Conservation (phyloP, 2,797 vertebrate species). For the Semaprochilodus insignis region DNA sequence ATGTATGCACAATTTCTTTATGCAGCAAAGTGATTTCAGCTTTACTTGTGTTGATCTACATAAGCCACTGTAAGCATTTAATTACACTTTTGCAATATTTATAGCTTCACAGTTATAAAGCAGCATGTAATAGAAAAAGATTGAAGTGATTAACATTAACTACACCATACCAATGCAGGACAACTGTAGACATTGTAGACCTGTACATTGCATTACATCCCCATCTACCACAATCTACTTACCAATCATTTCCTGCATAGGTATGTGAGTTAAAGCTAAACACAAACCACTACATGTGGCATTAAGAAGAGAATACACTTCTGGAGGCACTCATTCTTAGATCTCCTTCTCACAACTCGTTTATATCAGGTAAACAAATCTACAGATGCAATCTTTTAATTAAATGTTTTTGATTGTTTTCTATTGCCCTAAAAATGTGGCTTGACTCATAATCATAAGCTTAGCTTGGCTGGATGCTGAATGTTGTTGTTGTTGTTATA, state of each 20-base stretch:
- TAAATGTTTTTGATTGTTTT: neutral
- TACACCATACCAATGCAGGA: slow-evolving; percentile 4
- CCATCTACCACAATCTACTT: slow-evolving; percentile 20
- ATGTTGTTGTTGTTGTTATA: neutral
- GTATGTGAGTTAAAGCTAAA: slow-evolving; percentile 24
- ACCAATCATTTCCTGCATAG: slow-evolving; percentile 2
- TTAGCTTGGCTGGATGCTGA: neutral
- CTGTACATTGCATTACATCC: slow-evolving; percentile 1
- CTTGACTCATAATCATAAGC: slow-evolving; percentile 1
- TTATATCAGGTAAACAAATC: slow-evolving; percentile 19
- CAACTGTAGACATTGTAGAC: neutral
- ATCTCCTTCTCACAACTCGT: slow-evolving; percentile 13
- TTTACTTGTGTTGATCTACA: slow-evolving; percentile 40
- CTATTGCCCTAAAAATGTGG: neutral
- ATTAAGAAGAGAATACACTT: neutral
- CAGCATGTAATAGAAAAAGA: slow-evolving; percentile 1
- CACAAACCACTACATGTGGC: slow-evolving; percentile 19
- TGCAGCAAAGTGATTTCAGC: slow-evolving; percentile 29
- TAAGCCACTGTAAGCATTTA: slow-evolving; percentile 32
- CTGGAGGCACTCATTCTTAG: slow-evolving; percentile 21
- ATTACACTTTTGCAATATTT: slow-evolving; percentile 19
- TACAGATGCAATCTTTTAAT: slow-evolving; percentile 1
- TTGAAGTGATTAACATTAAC: slow-evolving; percentile 9
- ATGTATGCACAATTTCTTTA: slow-evolving; percentile 14
- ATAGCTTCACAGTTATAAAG: slow-evolving; percentile 38